These are phyloP conservation scores for Embiotoca jacksoni DNA, from an alignment of 2,113 vertebrate genomes.

Conservation along the genomic window DNA sequence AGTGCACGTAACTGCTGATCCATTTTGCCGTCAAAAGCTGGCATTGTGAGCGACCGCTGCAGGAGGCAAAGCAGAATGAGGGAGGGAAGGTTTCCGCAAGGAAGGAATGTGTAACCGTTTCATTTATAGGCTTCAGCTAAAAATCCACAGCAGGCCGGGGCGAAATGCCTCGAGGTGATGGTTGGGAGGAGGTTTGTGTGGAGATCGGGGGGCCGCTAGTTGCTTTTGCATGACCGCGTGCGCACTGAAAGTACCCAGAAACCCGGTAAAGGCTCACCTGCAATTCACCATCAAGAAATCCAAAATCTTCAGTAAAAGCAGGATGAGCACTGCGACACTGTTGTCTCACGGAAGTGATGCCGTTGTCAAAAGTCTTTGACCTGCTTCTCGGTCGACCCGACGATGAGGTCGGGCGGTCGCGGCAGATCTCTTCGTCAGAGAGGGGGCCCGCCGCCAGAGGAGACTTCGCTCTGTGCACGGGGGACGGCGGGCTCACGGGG, in stretches of 20 bases:
- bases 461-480: no score
- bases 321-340: conserved; percentile 57
- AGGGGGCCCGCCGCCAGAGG: conserved; percentile 12
- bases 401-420: conserved; percentile 34
- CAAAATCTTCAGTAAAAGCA: conserved; percentile 47
- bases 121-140: conserved; percentile 52
- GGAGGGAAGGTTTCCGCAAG: conserved; percentile 51
- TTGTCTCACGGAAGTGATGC: conserved; percentile 47
- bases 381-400: conserved; percentile 57
- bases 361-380: conserved; percentile 80
- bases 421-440: conserved; percentile 57
- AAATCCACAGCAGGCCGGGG: conserved; percentile 15
- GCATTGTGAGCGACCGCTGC: conserved; percentile 79
- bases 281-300: conserved; percentile 50
- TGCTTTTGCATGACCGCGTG: no score
- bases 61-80: conserved; percentile 68
- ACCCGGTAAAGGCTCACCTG: conserved; percentile 72
- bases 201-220: neutral
- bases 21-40: conserved; percentile 84
- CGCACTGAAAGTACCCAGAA: neutral
- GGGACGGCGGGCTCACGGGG: no score
- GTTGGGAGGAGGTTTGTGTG: neutral
- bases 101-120: conserved; percentile 74
- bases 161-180: conserved; percentile 5
- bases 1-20: conserved; percentile 86